Evolutionary conservation across 2,113 vertebrate genomes (phyloP).

Genomic region (Limnothrissa miodon): DNA sequence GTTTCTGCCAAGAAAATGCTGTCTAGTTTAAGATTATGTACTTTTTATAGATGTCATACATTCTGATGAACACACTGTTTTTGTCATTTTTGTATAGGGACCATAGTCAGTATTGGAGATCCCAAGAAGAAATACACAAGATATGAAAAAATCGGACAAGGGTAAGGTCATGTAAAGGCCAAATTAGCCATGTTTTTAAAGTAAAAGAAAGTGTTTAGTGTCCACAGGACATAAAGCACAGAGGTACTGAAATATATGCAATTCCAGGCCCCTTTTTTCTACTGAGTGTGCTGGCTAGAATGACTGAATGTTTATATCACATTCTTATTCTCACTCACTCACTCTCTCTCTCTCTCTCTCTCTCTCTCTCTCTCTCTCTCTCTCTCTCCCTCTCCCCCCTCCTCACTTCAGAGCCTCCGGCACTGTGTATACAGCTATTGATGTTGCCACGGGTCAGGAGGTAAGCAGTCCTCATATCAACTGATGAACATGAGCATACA

Average conservation of each 20-base stretch:
- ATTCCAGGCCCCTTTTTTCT: not conserved
- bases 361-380: not conserved
- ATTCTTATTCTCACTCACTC: not conserved
- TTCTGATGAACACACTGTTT: not conserved
- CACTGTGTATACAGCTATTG: slow-evolving; percentile 96
- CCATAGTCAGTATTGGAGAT: slow-evolving; percentile 93
- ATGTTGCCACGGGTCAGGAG: slow-evolving; percentile 93
- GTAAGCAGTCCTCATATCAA: slow-evolving; percentile 57
- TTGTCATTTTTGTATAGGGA: slow-evolving; percentile 67
- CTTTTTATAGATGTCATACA: not conserved
- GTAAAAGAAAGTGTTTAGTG: too few relatives aligned
- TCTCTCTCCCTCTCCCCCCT: not conserved
- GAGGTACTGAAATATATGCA: not conserved
- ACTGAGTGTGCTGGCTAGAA: not conserved
- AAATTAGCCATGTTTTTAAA: not conserved
- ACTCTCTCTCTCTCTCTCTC: not conserved
- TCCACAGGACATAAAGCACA: too few relatives aligned
- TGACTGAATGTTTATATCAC: not conserved
- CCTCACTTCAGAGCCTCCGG: slow-evolving; percentile 84
- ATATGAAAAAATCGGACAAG: slow-evolving; percentile 97
- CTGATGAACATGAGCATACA: not conserved
- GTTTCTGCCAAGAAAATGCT: too few relatives aligned
- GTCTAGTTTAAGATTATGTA: too few relatives aligned
- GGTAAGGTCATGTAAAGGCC: slow-evolving; percentile 69
- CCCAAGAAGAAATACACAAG: slow-evolving; percentile 97